Percentiles rank a stretch among this genome's conserved stretches.
phyloP scores from a whole-genome alignment of 2,888 invertebrate species.

The Rhingia campestris region DNA sequence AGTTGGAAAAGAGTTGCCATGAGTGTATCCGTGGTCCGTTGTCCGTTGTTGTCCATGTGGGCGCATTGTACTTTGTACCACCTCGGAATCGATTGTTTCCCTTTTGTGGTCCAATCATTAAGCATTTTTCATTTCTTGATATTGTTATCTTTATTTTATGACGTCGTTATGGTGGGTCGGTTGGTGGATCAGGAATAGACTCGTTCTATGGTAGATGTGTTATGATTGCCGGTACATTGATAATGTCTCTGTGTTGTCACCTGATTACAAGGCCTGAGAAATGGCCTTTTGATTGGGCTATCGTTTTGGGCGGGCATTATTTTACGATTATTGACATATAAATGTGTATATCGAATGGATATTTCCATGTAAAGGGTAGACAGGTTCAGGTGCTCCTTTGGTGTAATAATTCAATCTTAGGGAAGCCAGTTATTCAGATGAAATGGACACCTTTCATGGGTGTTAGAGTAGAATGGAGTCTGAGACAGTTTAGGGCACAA shows the following conservation, averaged over 20 bases:
- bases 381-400: slow-evolving; percentile 59
- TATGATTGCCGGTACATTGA: slow-evolving; percentile 59
- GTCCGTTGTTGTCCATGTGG: slow-evolving; percentile 48
- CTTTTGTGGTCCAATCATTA: slow-evolving; percentile 68
- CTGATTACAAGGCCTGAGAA: slow-evolving; percentile 68
- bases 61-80: slow-evolving; percentile 60
- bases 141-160: slow-evolving; percentile 59
- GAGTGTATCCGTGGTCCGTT: not conserved
- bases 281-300: slow-evolving; percentile 62
- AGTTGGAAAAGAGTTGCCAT: slow-evolving; percentile 32
- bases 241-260: slow-evolving; percentile 69
- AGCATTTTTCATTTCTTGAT: slow-evolving; percentile 67
- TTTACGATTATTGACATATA: slow-evolving; percentile 44
- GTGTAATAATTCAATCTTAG: slow-evolving; percentile 63
- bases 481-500: no score
- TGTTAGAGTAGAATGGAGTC: no score
- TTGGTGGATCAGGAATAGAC: slow-evolving; percentile 5
- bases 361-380: not conserved
- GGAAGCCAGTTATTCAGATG: no score
- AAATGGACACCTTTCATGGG: no score
- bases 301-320: slow-evolving; percentile 21
- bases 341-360: slow-evolving; percentile 24
- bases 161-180: slow-evolving; percentile 20
- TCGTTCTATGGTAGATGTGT: slow-evolving; percentile 50
- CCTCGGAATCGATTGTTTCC: slow-evolving; percentile 50